Percentiles rank a stretch among this genome's conserved stretches.
phyloP scores from a whole-genome alignment of 2,888 invertebrate species.

The Cantharis flavilabris region DNA sequence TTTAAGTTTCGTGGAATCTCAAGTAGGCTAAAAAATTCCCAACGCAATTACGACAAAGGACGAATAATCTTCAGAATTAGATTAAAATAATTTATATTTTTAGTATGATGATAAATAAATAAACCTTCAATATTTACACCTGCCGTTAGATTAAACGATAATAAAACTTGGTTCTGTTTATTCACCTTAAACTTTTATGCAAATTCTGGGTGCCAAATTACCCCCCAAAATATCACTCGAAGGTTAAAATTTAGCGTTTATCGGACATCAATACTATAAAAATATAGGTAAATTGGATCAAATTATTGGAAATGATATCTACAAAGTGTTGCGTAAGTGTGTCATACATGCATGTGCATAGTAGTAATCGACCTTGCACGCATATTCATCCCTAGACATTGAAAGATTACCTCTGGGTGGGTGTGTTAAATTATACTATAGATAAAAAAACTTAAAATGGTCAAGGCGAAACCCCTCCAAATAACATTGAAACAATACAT shows the following conservation, averaged over 20 bases:
- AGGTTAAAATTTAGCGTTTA: background rate
- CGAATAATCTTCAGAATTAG: slow-evolving; percentile 21
- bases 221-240: background rate
- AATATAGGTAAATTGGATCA: background rate
- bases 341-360: slow-evolving; percentile 44
- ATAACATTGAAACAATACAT: slow-evolving; percentile 42
- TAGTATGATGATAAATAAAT: slow-evolving; percentile 19
- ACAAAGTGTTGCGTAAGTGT: slow-evolving; percentile 41
- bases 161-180: background rate
- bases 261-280: background rate
- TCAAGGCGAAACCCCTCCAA: slow-evolving; percentile 46
- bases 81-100: slow-evolving; percentile 20
- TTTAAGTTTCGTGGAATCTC: background rate
- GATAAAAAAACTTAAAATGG: slow-evolving; percentile 37
- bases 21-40: slow-evolving; percentile 4
- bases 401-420: slow-evolving; percentile 35
- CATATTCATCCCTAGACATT: slow-evolving; percentile 43
- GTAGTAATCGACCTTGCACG: slow-evolving; percentile 41
- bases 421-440: slow-evolving; percentile 28
- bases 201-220: background rate
- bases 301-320: slow-evolving; percentile 9
- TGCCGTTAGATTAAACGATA: slow-evolving; percentile 17
- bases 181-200: background rate
- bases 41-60: slow-evolving; percentile 25
- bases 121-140: slow-evolving; percentile 21